phyloP scores from a whole-genome alignment of 30 jellyfish, hydroid and myxozoan genomes.

The Pseudorhiza aurosa region DNA sequence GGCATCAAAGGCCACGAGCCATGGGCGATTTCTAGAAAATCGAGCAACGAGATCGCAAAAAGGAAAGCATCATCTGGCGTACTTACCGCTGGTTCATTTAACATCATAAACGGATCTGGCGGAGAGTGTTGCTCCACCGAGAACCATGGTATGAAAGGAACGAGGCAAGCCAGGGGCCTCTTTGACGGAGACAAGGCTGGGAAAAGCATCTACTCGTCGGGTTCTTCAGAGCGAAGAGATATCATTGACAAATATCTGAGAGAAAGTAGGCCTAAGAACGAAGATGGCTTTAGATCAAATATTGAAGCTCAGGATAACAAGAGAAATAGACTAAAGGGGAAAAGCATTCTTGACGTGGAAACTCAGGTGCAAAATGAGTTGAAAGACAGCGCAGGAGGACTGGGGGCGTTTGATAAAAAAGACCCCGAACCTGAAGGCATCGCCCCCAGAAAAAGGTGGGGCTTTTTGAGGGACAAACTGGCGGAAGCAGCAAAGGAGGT shows the following conservation, averaged over 20 bases:
- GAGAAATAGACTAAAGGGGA: neutral
- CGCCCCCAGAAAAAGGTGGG: constrained; percentile 22
- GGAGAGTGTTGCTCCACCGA: neutral
- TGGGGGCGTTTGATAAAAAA: neutral
- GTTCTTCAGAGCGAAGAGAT: constrained; percentile 1
- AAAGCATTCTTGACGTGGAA: neutral
- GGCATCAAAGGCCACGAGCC: neutral
- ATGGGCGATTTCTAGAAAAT: neutral
- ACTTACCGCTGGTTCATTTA: neutral
- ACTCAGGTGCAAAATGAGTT: neutral
- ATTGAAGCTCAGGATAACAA: neutral
- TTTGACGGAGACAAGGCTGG: neutral
- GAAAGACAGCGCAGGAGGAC: neutral
- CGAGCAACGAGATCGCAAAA: neutral
- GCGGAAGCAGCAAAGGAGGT: neutral
- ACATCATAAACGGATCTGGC: neutral
- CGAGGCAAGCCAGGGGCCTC: constrained; percentile 3
- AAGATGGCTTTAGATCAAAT: neutral
- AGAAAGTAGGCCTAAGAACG: neutral
- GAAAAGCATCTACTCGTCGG: neutral
- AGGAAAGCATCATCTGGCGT: neutral
- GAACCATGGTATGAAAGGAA: neutral
- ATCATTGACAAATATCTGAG: constrained; percentile 12
- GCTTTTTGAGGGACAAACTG: constrained; percentile 9
- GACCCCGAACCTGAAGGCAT: neutral